Conservation (phyloP, 2,113 vertebrate species). For the Lepus americanus region DNA sequence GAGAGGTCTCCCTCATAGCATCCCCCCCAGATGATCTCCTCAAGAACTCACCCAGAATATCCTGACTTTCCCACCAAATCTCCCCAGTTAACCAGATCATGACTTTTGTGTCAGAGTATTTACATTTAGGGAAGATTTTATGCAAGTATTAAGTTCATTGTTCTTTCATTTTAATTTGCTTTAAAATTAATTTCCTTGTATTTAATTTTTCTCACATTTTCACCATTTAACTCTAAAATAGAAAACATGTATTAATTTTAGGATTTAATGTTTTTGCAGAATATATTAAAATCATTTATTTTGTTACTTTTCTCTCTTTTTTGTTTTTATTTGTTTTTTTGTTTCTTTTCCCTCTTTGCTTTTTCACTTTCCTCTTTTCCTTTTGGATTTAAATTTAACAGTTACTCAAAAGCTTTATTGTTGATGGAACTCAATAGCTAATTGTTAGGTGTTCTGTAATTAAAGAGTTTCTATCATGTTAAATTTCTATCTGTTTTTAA, state of each 20-base stretch:
- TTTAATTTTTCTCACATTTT: conserved; percentile 19
- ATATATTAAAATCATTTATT: not conserved
- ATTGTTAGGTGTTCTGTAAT: not conserved
- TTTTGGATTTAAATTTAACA: not conserved
- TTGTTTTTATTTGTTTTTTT: not conserved
- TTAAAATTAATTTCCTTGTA: not conserved
- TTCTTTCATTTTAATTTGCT: not conserved
- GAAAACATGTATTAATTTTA: not conserved
- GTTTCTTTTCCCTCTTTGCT: conserved; percentile 51
- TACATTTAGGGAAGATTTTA: not conserved
- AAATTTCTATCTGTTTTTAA: conserved; percentile 19
- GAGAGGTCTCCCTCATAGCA: rapidly evolving
- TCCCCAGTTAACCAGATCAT: not conserved
- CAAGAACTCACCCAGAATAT: not conserved
- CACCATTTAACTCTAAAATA: conserved; percentile 38
- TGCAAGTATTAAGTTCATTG: not conserved
- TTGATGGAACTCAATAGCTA: not conserved
- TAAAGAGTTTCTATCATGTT: not conserved
- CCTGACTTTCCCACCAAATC: not conserved
- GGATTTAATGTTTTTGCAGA: not conserved
- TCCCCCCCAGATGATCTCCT: not conserved
- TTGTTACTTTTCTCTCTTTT: conserved; percentile 24
- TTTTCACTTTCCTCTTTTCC: not conserved
- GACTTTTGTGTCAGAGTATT: not conserved
- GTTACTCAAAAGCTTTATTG: not conserved